These are phyloP conservation scores for Agelaius phoeniceus DNA, from an alignment of 2,113 vertebrate genomes.

Conservation along the genomic window DNA sequence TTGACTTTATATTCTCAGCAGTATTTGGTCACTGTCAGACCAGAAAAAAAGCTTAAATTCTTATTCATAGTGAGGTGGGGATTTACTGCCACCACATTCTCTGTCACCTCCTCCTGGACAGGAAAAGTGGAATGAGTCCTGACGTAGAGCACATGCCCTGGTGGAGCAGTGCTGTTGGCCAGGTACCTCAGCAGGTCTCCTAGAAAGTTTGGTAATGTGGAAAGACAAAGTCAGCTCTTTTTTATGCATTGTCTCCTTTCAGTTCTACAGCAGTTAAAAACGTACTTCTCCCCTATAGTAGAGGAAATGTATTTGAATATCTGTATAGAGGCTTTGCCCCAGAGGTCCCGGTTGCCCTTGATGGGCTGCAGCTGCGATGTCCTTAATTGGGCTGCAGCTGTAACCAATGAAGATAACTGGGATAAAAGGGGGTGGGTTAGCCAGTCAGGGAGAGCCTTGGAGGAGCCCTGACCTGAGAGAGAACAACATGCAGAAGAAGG, in stretches of 20 bases:
- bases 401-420: too few relatives aligned
- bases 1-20: not conserved
- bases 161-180: not conserved
- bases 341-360: too few relatives aligned
- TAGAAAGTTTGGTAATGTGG: not conserved
- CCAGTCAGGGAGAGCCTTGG: too few relatives aligned
- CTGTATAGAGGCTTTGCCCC: too few relatives aligned
- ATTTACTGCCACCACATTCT: not conserved
- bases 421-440: too few relatives aligned
- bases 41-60: not conserved
- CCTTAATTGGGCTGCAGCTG: too few relatives aligned
- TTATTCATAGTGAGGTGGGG: not conserved
- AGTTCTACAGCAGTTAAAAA: not conserved
- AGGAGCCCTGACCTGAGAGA: too few relatives aligned
- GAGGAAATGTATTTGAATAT: too few relatives aligned
- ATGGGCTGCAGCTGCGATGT: too few relatives aligned
- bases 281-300: not conserved
- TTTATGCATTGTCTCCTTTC: not conserved
- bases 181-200: not conserved
- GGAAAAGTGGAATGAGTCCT: not conserved
- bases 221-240: not conserved
- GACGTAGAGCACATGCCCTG: not conserved
- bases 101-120: not conserved
- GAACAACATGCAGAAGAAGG: too few relatives aligned
- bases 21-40: not conserved